phyloP scores from a whole-genome alignment of 2,888 invertebrate genomes.

The Caenorhabditis sp. region DNA sequence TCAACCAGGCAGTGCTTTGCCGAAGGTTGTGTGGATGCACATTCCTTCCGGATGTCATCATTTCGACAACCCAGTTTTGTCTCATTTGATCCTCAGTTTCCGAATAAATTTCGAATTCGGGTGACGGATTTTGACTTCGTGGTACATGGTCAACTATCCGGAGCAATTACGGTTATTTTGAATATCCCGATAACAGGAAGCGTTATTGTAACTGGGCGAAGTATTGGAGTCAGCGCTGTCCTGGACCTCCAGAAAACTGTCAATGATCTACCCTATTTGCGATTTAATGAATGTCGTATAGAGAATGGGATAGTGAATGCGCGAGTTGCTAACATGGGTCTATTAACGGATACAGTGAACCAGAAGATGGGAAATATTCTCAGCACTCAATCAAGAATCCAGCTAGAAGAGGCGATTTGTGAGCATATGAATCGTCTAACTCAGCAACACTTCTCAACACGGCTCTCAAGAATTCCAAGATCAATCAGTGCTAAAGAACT shows the following conservation, averaged over 20 bases:
- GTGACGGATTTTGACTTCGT: conserved; percentile 60
- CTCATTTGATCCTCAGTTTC: conserved; percentile 55
- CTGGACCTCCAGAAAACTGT: conserved; percentile 58
- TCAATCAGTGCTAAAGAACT: conserved; percentile 54
- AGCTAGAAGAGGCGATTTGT: conserved; percentile 57
- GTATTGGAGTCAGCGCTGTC: conserved; percentile 54
- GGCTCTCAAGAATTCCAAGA: conserved; percentile 50
- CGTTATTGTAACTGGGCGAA: conserved; percentile 52
- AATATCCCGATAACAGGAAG: conserved; percentile 55
- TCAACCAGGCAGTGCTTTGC: conserved; percentile 68
- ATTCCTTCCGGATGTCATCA: conserved; percentile 53
- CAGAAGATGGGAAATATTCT: conserved; percentile 53
- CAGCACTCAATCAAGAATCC: conserved; percentile 49
- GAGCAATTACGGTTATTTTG: conserved; percentile 57
- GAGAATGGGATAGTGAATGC: conserved; percentile 58
- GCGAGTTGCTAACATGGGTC: conserved; percentile 63
- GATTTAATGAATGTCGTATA: conserved; percentile 52
- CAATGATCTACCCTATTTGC: conserved; percentile 58
- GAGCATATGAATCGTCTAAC: conserved; percentile 56
- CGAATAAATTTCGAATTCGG: conserved; percentile 57
- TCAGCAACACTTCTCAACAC: conserved; percentile 55
- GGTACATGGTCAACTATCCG: conserved; percentile 55
- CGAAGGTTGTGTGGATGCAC: conserved; percentile 67
- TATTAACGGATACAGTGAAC: conserved; percentile 68
- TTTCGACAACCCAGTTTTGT: conserved; percentile 54